Conservation (phyloP, 2,113 vertebrate species). For the Deroptyus accipitrinus region DNA sequence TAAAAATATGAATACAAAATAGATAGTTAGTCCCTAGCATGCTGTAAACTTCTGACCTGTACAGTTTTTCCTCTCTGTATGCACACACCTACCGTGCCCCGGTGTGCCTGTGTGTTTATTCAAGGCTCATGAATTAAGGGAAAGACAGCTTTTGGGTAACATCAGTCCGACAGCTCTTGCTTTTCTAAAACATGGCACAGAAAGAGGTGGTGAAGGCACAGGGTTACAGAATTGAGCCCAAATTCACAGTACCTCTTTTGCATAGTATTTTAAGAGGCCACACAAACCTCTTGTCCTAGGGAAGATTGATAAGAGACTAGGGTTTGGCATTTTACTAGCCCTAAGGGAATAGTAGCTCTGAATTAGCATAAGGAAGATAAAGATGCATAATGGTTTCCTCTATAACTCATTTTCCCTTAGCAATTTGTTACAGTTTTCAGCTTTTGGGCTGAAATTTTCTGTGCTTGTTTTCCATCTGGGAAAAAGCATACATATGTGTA, state of each 20-base stretch:
- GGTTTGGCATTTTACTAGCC: not conserved
- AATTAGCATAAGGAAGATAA: slow-evolving; percentile 32
- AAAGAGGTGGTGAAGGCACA: not conserved
- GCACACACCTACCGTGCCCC: rapidly evolving
- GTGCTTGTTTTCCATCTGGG: not conserved
- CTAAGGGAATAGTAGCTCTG: not conserved
- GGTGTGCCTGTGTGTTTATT: not conserved
- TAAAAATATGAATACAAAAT: not conserved
- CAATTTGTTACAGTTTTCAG: not conserved
- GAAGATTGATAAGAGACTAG: not conserved
- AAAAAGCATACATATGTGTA: not conserved
- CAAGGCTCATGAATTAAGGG: not conserved
- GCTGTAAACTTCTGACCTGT: not conserved
- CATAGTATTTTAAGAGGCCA: not conserved
- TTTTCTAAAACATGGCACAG: not conserved
- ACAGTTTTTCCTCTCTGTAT: not conserved
- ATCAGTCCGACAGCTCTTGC: not conserved
- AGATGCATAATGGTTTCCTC: not conserved
- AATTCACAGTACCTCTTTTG: not conserved
- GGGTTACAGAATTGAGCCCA: not conserved
- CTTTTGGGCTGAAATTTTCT: slow-evolving; percentile 2
- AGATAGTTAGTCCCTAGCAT: not conserved
- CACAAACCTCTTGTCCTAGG: not conserved
- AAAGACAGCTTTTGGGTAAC: not conserved
- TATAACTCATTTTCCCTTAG: not conserved